Evolutionary conservation across 2,113 vertebrate genomes (phyloP).

Genomic region (Porphyrio hochstetteri): DNA sequence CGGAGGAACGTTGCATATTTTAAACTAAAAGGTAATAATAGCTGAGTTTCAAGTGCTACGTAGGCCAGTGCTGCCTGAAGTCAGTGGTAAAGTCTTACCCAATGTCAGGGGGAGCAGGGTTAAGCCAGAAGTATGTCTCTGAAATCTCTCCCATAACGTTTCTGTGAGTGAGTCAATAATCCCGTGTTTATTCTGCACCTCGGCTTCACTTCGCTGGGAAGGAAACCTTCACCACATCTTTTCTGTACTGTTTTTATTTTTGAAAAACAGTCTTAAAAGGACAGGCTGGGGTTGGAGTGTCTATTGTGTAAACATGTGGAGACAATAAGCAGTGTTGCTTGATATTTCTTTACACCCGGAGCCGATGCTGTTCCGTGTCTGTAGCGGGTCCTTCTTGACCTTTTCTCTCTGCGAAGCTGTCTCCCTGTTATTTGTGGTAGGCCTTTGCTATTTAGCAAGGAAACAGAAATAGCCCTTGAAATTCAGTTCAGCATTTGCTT

Average conservation of each 20-base stretch:
- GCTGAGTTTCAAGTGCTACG: neutral
- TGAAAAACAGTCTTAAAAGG: neutral
- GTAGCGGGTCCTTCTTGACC: constrained; percentile 29
- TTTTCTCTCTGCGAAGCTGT: constrained; percentile 15
- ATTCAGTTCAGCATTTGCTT: constrained; percentile 48
- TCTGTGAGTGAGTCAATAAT: constrained; percentile 44
- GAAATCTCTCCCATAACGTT: constrained; percentile 14
- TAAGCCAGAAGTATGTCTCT: neutral
- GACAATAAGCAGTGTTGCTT: constrained; percentile 1
- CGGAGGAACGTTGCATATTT: constrained; percentile 51
- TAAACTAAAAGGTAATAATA: constrained; percentile 36
- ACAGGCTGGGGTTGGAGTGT: neutral
- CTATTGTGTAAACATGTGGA: constrained; percentile 9
- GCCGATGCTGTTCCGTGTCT: neutral
- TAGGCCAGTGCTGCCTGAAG: constrained; percentile 1
- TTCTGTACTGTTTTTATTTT: neutral
- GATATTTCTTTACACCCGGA: neutral
- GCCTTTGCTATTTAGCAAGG: constrained; percentile 41
- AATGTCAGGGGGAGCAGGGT: neutral
- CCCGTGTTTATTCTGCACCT: constrained; percentile 46
- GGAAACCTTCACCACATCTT: constrained; percentile 27
- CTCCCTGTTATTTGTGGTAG: constrained; percentile 36
- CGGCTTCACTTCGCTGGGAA: neutral
- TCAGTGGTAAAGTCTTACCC: neutral
- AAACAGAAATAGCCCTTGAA: constrained; percentile 57